Evolutionary conservation across 2,888 invertebrate species (phyloP).

Genomic region (Stenchaetothrips biformis): DNA sequence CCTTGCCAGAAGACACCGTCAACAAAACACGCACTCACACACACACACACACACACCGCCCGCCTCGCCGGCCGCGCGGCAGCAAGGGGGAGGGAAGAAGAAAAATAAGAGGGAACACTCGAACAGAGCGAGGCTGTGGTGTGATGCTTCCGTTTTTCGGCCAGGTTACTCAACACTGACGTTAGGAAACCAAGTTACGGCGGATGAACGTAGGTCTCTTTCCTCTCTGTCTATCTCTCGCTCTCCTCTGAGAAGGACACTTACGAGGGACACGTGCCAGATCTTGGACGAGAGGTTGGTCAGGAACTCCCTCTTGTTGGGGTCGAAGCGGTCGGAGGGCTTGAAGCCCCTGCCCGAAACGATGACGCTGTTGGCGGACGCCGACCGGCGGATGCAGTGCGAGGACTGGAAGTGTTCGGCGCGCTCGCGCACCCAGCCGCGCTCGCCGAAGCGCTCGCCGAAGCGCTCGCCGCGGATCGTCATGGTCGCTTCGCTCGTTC

Average conservation of each 20-base stretch:
- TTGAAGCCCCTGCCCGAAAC: constrained; percentile 73
- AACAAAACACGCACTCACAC: neutral
- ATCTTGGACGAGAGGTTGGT: constrained; percentile 74
- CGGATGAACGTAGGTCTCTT: too few species aligned
- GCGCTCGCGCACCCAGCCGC: neutral
- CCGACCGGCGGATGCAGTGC: neutral
- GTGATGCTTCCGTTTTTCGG: too few species aligned
- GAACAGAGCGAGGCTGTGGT: too few species aligned
- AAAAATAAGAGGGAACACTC: too few species aligned
- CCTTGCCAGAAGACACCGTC: neutral
- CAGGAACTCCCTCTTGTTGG: constrained; percentile 72
- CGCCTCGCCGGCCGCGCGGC: too few species aligned
- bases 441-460: neutral
- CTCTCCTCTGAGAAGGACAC: constrained; percentile 43
- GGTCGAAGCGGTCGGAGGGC: constrained; percentile 80
- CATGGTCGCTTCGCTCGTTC: neutral
- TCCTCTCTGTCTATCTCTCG: too few species aligned
- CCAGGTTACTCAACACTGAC: too few species aligned
- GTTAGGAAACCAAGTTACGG: too few species aligned
- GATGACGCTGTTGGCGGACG: constrained; percentile 50
- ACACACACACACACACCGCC: too few species aligned
- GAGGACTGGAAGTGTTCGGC: neutral
- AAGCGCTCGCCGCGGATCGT: neutral
- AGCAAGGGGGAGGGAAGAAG: too few species aligned
- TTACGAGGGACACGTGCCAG: constrained; percentile 77